These are phyloP conservation scores for Drosophila peninsularis DNA, from an alignment of 2,888 invertebrate species.

Conservation along the genomic window DNA sequence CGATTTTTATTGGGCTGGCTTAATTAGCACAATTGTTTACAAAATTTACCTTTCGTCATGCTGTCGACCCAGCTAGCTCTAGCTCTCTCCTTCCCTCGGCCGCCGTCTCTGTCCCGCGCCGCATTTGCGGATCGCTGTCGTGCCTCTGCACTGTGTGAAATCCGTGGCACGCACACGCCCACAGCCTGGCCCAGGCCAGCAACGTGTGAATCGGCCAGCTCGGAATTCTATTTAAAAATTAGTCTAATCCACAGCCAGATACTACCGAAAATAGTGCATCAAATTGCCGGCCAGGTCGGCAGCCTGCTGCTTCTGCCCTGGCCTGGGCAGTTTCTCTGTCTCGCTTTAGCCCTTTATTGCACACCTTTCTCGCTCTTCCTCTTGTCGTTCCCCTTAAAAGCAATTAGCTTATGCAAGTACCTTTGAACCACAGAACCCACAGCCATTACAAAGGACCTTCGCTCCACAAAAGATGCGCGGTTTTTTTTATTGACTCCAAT, in stretches of 20 bases:
- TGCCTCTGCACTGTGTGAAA: slow-evolving; percentile 50
- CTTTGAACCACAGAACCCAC: slow-evolving; percentile 64
- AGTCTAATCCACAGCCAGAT: slow-evolving; percentile 65
- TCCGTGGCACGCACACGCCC: slow-evolving; percentile 76
- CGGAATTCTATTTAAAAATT: slow-evolving; percentile 80
- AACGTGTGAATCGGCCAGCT: slow-evolving; percentile 61
- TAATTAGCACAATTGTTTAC: slow-evolving; percentile 83
- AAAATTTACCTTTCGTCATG: slow-evolving; percentile 82
- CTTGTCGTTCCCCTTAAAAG: slow-evolving; percentile 17
- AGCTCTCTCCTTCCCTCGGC: neutral
- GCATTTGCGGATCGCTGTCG: neutral
- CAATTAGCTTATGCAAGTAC: slow-evolving; percentile 55
- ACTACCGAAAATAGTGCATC: slow-evolving; percentile 43
- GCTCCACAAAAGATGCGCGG: slow-evolving; percentile 41
- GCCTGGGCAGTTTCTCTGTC: neutral
- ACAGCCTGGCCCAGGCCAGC: slow-evolving; percentile 44
- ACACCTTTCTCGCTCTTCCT: neutral
- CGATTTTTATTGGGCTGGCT: slow-evolving; percentile 78
- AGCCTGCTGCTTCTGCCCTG: neutral
- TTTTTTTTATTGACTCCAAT: slow-evolving; percentile 40
- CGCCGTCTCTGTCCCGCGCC: neutral
- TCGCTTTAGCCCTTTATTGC: neutral
- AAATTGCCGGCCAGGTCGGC: slow-evolving; percentile 6
- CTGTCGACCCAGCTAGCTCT: slow-evolving; percentile 21
- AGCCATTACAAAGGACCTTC: slow-evolving; percentile 40